Conservation (phyloP, 2,797 vertebrate species). For the Danio choprae region DNA sequence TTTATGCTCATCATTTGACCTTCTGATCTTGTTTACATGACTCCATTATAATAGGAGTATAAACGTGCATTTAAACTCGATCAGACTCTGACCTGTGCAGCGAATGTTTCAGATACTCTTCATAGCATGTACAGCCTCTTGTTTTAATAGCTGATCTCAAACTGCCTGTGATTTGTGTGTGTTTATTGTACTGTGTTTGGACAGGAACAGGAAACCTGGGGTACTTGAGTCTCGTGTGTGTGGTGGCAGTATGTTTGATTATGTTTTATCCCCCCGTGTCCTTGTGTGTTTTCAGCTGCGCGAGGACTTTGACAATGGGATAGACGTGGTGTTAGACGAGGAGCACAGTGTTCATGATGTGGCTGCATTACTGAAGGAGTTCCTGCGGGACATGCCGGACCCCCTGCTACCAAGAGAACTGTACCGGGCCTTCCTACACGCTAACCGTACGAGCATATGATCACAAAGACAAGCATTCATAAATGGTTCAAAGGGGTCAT, state of each 20-base stretch:
- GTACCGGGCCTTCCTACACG: constrained; percentile 88
- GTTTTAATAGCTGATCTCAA: constrained; percentile 52
- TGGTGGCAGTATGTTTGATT: neutral
- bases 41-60: too few relatives aligned
- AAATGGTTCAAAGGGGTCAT: neutral
- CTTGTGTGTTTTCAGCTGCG: constrained; percentile 77
- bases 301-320: constrained; percentile 86
- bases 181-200: constrained; percentile 4
- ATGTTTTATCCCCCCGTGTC: constrained; percentile 66
- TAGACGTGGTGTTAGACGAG: constrained; percentile 86
- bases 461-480: neutral
- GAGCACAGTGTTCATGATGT: constrained; percentile 91
- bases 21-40: too few relatives aligned
- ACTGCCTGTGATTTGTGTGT: constrained; percentile 20
- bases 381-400: constrained; percentile 88
- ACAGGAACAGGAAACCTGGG: neutral
- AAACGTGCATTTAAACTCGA: too few relatives aligned
- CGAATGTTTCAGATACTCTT: constrained; percentile 13
- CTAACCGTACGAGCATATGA: constrained; percentile 77
- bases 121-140: constrained; percentile 57
- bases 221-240: neutral
- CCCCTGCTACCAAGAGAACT: constrained; percentile 88
- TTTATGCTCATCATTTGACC: too few relatives aligned
- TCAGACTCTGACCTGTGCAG: neutral
- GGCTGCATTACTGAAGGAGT: constrained; percentile 91